A percentile compares a stretch with the other conserved stretches of the same genome.
phyloP scores from a whole-genome alignment of 2,113 vertebrate species.

The Bufo gargarizans region DNA sequence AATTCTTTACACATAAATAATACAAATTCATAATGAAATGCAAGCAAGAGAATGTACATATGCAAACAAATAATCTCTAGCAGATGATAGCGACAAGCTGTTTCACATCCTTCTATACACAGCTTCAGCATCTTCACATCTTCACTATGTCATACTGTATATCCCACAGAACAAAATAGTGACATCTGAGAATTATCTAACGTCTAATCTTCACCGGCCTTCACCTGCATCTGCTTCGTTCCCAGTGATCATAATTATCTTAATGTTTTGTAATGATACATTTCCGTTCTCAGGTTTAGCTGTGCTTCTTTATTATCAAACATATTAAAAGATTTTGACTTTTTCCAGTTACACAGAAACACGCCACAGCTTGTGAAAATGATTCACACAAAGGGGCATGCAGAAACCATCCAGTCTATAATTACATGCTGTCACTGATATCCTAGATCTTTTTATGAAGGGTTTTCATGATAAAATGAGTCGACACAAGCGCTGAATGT shows the following conservation, averaged over 20 bases:
- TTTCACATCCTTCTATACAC: not conserved
- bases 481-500: conserved; percentile 44
- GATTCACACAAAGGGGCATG: conserved; percentile 46
- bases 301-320: conserved; percentile 17
- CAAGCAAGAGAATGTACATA: not conserved
- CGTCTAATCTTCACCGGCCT: conserved; percentile 10
- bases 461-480: conserved; percentile 51
- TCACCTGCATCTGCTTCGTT: not conserved
- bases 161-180: not conserved
- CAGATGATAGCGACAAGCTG: not conserved
- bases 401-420: conserved; percentile 49
- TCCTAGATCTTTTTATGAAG: conserved; percentile 48
- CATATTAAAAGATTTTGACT: conserved; percentile 36
- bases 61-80: not conserved
- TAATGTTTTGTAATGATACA: conserved; percentile 43
- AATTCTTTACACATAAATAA: not conserved
- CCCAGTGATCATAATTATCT: conserved; percentile 26
- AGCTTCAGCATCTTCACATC: not conserved
- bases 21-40: not conserved
- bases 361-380: conserved; percentile 47
- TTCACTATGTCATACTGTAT: not conserved
- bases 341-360: conserved; percentile 42
- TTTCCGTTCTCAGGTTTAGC: conserved; percentile 49
- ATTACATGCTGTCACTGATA: conserved; percentile 57
- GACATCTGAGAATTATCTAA: conserved; percentile 1